These are phyloP conservation scores for Typhlichthys eigenmanni DNA, from an alignment of 2,797 vertebrate species.

Conservation along the genomic window DNA sequence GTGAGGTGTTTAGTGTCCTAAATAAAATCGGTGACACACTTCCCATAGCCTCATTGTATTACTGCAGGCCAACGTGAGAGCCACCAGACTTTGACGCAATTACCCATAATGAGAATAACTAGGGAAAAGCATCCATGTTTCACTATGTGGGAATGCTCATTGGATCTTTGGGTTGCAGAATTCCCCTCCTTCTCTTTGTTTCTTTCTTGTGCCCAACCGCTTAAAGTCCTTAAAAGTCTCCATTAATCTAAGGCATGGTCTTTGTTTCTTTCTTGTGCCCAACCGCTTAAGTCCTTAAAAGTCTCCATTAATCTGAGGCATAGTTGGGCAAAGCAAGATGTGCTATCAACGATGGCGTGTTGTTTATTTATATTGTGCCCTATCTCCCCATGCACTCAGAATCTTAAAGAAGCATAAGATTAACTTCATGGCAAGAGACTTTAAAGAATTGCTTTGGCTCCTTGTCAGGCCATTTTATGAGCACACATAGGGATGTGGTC, in stretches of 20 bases:
- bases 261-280: constrained; percentile 29
- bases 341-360: constrained; percentile 48
- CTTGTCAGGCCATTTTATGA: constrained; percentile 32
- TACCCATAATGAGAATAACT: constrained; percentile 9
- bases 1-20: constrained; percentile 55
- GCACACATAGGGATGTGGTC: constrained; percentile 54
- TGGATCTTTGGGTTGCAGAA: constrained; percentile 35
- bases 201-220: too few relatives aligned
- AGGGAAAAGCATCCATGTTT: constrained; percentile 18
- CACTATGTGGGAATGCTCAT: constrained; percentile 41
- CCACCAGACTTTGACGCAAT: constrained; percentile 62
- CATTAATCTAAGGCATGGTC: too few relatives aligned
- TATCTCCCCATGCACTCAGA: constrained; percentile 41
- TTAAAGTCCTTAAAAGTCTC: too few relatives aligned
- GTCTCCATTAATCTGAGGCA: constrained; percentile 49
- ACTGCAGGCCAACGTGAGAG: constrained; percentile 51
- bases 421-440: constrained; percentile 29
- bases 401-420: constrained; percentile 27
- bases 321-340: constrained; percentile 35
- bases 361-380: constrained; percentile 48
- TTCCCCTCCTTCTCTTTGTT: constrained; percentile 27
- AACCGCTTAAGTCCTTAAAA: constrained; percentile 42
- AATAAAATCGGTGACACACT: constrained; percentile 55
- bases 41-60: constrained; percentile 66
- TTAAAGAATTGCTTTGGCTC: constrained; percentile 45